Evolutionary conservation across 2,888 invertebrate genomes (phyloP), one percentile per base, ranked within the genome.

Genomic region (Campoletis raptor): DNA sequence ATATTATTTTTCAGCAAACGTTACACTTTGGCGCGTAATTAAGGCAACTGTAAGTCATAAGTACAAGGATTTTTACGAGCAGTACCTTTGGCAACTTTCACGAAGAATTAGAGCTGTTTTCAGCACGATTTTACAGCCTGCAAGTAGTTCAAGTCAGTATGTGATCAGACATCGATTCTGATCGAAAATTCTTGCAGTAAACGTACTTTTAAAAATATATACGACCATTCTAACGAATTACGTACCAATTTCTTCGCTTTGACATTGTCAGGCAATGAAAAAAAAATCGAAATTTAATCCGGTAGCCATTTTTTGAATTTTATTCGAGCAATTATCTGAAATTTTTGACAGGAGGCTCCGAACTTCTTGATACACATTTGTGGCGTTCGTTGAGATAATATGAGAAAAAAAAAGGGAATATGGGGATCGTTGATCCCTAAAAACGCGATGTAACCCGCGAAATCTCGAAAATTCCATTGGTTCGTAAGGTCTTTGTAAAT

Each of bases 1-100:
- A 72, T 80, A 80, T 72, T 80, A 70, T 78, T 69, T 79, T 79
- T 42, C 37, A 24, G 21, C 7, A 15, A 8, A 37, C 37, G 52
- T 66, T 66, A 66, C 77, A 48, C 57, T 48, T 21, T 21, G 66
- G 12, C 45, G 48, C 10, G 36, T 66, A 77, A 66, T 52, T 52
- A 52, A 48, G 61, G 15, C 61, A 7, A 15, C 30, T 61, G 61
- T 61, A 30, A 24, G 10, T 61, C 61, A 15, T 30, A 9, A 61
- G 30, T 15, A 30, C 8, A 21, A 24, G 15, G 15, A 18, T 45
- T 52, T n/a, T 67, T 24, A 18, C 30, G 7, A 0, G 8, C n/a
- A 36, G 48, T 10, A 10, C 18, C 37, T 66, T 48, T 18, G 54
- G 30, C 21, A 64, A 76, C 24, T 76, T 64, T n/a, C 30, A 15